Evolutionary conservation across 2,888 invertebrate species (phyloP), one percentile per base, ranked within the genome.

Genomic region (Phanerotoma sp.): DNA sequence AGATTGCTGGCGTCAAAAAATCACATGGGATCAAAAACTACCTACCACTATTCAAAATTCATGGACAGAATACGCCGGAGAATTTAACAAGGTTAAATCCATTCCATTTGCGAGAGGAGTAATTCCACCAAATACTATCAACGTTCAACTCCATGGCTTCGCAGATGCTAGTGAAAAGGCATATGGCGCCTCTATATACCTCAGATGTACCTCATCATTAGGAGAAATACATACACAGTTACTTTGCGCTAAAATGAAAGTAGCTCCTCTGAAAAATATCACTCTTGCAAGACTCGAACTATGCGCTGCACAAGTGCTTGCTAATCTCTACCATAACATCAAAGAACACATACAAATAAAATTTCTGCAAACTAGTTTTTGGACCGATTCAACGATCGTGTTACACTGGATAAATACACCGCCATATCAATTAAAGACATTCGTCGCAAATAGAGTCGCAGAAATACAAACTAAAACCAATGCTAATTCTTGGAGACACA

Each of bases 171-270:
- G 61, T 6, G 62, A 64, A 10, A 58, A 35, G 9, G 66, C 60
- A 1, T 67, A 64, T 44, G 66, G 66, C 15, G 65, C 63, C 1
- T 64, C 64, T 33, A 30, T 67, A 1, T 67, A 66, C 22, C 11
- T 38, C 5, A 28, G 16, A n/a, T 13, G 18, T 60, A 2, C 58
- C 62, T 6, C 56, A 63, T 13, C 38, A 30, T 66, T 2, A 61
- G 64, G 46, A 57, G 60, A 2, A 62, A 63, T 18, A 57, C 61
- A 6, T 59, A 59, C 1, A 64, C 61, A 56, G 53, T 60, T 11
- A 57, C 21, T 18, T 28, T 11, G 47, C 42, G 59, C 5, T 54
- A 62, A 33, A 41, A 48, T 5, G 53, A 66, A 51, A 60, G 63
- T 13, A 35, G 22, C 18, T 18, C 45, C 28, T 10, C 18, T 15